These are phyloP conservation scores for Carterocephalus palaemon DNA, from an alignment of 2,888 invertebrate genomes.

Conservation along the genomic window DNA sequence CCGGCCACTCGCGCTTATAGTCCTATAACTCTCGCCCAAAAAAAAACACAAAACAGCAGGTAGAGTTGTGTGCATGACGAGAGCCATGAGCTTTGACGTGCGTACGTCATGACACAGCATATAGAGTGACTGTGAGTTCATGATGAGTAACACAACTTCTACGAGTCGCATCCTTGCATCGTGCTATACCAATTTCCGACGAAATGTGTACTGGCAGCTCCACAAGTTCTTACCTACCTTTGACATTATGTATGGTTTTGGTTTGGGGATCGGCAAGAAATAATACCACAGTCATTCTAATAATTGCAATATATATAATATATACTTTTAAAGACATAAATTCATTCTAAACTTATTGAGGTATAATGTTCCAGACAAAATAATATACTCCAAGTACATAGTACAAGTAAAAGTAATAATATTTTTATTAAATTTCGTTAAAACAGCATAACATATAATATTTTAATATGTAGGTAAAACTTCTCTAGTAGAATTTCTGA, in stretches of 20 bases:
- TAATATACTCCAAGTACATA: constrained; percentile 60
- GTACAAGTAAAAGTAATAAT: constrained; percentile 59
- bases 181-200: too few relatives aligned
- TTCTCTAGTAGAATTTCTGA: constrained; percentile 25
- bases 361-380: constrained; percentile 72
- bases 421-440: constrained; percentile 50
- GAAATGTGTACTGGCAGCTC: too few relatives aligned
- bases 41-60: too few relatives aligned
- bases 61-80: too few relatives aligned
- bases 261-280: constrained; percentile 24
- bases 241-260: not conserved
- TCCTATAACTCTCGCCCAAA: too few relatives aligned
- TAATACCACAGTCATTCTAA: constrained; percentile 30
- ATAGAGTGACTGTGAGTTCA: too few relatives aligned
- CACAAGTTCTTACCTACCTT: too few relatives aligned
- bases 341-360: constrained; percentile 74
- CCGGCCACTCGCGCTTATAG: too few relatives aligned
- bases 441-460: constrained; percentile 43
- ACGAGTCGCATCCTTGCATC: too few relatives aligned
- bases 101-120: too few relatives aligned
- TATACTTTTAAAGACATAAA: constrained; percentile 70
- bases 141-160: too few relatives aligned
- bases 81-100: too few relatives aligned
- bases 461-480: constrained; percentile 24
- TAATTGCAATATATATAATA: constrained; percentile 50